These are phyloP conservation scores for Aphelocoma coerulescens DNA, from an alignment of 2,113 vertebrate genomes.

Conservation along the genomic window DNA sequence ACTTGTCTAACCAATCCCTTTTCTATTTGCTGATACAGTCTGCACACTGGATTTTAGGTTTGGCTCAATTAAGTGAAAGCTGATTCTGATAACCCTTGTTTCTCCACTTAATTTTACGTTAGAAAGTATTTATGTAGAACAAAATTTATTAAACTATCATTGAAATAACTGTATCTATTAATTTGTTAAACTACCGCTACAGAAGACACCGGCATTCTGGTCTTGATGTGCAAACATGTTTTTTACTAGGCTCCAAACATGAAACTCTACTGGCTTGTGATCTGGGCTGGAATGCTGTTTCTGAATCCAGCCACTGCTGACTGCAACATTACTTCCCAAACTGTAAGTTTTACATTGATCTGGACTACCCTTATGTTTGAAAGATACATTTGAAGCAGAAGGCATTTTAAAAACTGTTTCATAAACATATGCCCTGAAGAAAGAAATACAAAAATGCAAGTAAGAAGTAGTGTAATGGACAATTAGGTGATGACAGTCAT, in stretches of 20 bases:
- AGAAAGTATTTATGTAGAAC: neutral
- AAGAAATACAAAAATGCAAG: neutral
- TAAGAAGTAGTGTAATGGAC: neutral
- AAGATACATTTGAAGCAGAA: neutral
- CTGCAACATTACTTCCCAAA: slow-evolving; percentile 31
- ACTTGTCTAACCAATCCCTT: neutral
- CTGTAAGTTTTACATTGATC: slow-evolving; percentile 60
- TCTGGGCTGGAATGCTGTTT: slow-evolving; percentile 39
- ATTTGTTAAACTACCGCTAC: neutral
- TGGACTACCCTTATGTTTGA: neutral
- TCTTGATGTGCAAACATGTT: neutral
- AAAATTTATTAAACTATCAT: neutral
- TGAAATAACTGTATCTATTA: neutral
- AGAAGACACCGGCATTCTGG: neutral
- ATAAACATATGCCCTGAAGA: neutral
- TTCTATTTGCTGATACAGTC: neutral
- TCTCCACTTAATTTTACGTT: neutral
- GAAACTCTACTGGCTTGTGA: slow-evolving; percentile 43
- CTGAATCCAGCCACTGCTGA: slow-evolving; percentile 20
- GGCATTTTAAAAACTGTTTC: neutral
- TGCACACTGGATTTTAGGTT: neutral
- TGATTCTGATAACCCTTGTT: neutral
- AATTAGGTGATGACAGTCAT: neutral
- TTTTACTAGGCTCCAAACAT: slow-evolving; percentile 60
- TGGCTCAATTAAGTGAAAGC: neutral